Conservation (phyloP, 2,888 invertebrate species). For the Altica lythri region DNA sequence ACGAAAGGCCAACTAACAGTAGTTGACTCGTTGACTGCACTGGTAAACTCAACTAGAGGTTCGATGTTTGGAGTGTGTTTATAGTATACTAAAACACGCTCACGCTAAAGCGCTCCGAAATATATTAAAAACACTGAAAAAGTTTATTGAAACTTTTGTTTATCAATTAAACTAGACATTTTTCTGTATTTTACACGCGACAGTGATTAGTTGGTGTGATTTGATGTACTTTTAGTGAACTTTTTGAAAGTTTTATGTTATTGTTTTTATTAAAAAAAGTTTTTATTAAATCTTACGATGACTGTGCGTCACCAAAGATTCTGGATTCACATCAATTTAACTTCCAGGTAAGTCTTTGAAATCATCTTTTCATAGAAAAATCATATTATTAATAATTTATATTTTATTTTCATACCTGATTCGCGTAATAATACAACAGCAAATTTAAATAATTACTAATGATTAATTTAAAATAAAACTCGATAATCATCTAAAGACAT, state of each 20-base stretch:
- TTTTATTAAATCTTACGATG: conserved; percentile 32
- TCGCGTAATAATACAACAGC: too few species aligned
- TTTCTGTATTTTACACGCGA: conserved; percentile 5
- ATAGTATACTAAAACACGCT: conserved; percentile 17
- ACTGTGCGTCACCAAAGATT: conserved; percentile 33
- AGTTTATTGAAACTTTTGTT: conserved; percentile 18
- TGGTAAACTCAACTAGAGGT: conserved; percentile 18
- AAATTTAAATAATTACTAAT: too few species aligned
- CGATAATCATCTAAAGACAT: too few species aligned
- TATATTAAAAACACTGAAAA: conserved; percentile 7
- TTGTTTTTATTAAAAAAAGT: conserved; percentile 28
- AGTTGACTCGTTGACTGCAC: conserved; percentile 37
- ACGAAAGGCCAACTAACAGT: conserved; percentile 37
- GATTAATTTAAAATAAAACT: too few species aligned
- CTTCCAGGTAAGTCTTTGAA: conserved; percentile 25
- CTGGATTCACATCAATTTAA: conserved; percentile 26
- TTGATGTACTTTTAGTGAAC: conserved; percentile 28
- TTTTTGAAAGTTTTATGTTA: conserved; percentile 32
- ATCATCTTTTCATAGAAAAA: neutral
- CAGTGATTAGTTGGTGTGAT: conserved; percentile 18
- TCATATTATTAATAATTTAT: conserved; percentile 10
- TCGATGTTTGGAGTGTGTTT: conserved; percentile 5
- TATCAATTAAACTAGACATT: conserved; percentile 22
- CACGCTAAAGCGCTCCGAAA: conserved; percentile 9
- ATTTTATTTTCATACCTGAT: conserved; percentile 2